Evolutionary conservation across 2,888 invertebrate genomes (phyloP), one percentile per base, ranked within the genome.

Genomic region (Pammene fasciana): DNA sequence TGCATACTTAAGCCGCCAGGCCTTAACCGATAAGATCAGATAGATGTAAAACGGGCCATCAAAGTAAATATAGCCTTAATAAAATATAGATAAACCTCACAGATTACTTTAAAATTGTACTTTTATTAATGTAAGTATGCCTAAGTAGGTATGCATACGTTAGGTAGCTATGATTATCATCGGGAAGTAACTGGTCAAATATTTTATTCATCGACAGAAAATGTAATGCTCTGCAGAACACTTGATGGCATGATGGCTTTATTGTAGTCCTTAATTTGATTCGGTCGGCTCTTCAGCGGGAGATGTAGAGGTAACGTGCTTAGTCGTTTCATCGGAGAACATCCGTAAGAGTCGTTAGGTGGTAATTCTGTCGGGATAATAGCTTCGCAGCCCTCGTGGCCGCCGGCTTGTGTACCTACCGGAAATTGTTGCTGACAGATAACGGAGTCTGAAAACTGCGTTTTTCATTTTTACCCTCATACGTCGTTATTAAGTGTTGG

Each of bases 321-420:
- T 66, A 50, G 41, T n/a, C 48, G 48, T 41, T 65, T 56, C 10
- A 38, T 48, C 55, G 56, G 45, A 45, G 46, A 65, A 38, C 55
- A 65, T 34, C 55, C 41, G 52, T 61, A 38, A 61, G 36, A 61
- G 61, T 61, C 48, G 50, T 61, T 50, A 61, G 61, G n/a, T 48
- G 36, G 61, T 61, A 61, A 61, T 61, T 61, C 50, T 18, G 61
- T 50, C 61, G 38, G 36, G 46, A 61, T 61, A 61, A 61, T 61
- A 16, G 48, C 36, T 10, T 48, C 14, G n/a, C 48, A 48, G 57
- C 18, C 56, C 14, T 34, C 46, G 34, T 36, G 46, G 48, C 45
- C 46, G 59, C 46, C 14, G 36, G 16, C 60, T 48, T 61, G 10
- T 38, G 14, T 61, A 14, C 48, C 60, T 61, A 11, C 48, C 60